phyloP scores from a whole-genome alignment of 37 sponge, comb jelly and placozoan genomes.

The Axinella damicornis region DNA sequence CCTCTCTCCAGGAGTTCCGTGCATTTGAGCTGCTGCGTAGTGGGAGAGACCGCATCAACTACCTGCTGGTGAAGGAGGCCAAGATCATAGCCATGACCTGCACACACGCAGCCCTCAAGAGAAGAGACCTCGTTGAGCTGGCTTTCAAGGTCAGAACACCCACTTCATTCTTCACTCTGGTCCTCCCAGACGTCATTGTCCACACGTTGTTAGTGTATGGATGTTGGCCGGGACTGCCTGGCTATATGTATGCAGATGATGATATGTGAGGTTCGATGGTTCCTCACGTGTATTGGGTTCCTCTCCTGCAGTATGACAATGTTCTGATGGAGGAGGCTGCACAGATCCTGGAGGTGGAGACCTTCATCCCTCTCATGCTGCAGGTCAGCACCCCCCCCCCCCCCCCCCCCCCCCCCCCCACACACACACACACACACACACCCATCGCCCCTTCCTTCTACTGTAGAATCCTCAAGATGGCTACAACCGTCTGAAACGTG shows the following conservation, averaged over 20 bases:
- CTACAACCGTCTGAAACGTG: constrained; percentile 87
- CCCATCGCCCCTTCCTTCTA: constrained; percentile 4
- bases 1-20: constrained; percentile 78
- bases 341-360: constrained; percentile 99
- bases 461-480: constrained; percentile 90
- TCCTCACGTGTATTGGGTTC: not conserved
- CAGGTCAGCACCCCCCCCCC: constrained; percentile 47
- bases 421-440: not conserved
- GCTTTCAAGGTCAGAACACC: constrained; percentile 82
- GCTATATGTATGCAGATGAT: too few species aligned
- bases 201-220: too few species aligned
- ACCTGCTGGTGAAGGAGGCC: constrained; percentile 95
- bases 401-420: not conserved
- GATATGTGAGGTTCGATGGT: too few species aligned
- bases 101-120: constrained; percentile 98
- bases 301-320: constrained; percentile 88
- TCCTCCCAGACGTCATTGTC: too few species aligned
- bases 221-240: too few species aligned
- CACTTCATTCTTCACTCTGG: too few species aligned
- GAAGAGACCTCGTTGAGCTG: constrained; percentile 94
- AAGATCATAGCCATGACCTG: constrained; percentile 99
- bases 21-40: constrained; percentile 97
- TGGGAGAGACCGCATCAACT: constrained; percentile 92
- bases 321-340: constrained; percentile 99
- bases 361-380: constrained; percentile 98